Percentiles rank a stretch among this genome's conserved stretches.
These are phyloP conservation scores for Seira sanloemensis DNA, from an alignment of 2,888 invertebrate genomes.

Conservation along the genomic window DNA sequence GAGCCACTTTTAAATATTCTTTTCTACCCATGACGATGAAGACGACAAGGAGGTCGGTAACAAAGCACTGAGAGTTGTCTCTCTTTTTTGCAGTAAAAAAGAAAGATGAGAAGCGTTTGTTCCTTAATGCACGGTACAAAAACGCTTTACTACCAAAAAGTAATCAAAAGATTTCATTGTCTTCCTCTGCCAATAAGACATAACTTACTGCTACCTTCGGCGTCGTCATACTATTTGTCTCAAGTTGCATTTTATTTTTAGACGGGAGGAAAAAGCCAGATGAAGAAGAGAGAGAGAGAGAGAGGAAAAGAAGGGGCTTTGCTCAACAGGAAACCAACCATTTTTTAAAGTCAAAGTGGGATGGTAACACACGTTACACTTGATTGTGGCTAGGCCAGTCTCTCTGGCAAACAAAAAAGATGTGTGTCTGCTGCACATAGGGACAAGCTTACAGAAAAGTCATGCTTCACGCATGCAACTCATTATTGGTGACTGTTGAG, in stretches of 20 bases:
- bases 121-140: background rate
- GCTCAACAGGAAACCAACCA: background rate
- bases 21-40: background rate
- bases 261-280: slow-evolving; percentile 12
- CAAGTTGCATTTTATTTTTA: slow-evolving; percentile 35
- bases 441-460: background rate
- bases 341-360: slow-evolving; percentile 6
- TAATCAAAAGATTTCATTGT: slow-evolving; percentile 61
- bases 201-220: slow-evolving; percentile 25
- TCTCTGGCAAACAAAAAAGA: background rate
- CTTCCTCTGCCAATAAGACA: slow-evolving; percentile 27
- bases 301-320: background rate
- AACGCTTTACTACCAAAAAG: slow-evolving; percentile 33
- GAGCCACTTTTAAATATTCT: slow-evolving; percentile 2
- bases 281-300: background rate
- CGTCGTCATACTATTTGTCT: slow-evolving; percentile 19
- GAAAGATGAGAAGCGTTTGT: background rate
- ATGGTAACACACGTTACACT: background rate
- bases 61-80: background rate
- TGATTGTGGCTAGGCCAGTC: background rate
- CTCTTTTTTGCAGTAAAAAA: background rate
- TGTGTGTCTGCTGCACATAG: background rate
- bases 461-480: background rate
- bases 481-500: background rate
- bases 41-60: background rate